phyloP scores from a whole-genome alignment of 2,888 invertebrate species.

The Xanthorhoe spadicearia region DNA sequence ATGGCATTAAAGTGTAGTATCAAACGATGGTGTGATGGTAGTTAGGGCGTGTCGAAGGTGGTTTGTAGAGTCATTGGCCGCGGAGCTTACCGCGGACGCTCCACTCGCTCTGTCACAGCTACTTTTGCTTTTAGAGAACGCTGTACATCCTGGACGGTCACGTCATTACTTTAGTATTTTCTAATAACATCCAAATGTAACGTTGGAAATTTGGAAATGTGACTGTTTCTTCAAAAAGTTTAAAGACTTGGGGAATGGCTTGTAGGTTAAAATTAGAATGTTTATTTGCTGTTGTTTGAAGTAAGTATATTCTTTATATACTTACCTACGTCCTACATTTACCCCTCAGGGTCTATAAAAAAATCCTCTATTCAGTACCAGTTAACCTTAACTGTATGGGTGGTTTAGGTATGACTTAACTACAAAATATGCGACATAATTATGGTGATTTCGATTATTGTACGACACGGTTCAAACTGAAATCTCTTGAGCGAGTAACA shows the following conservation, averaged over 20 bases:
- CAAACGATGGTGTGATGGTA: conserved; percentile 42
- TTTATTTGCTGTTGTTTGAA: background rate
- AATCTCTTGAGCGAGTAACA: no score
- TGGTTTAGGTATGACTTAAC: no score
- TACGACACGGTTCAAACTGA: no score
- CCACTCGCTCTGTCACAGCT: conserved; percentile 72
- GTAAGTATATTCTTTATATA: no score
- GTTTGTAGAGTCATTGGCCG: conserved; percentile 76
- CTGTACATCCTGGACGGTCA: conserved; percentile 71
- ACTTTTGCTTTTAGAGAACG: conserved; percentile 80
- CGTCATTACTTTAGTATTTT: conserved; percentile 77
- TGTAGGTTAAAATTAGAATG: background rate
- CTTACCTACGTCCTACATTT: no score
- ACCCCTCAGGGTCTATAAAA: no score
- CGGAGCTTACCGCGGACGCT: conserved; percentile 65
- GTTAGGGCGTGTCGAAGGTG: conserved; percentile 61
- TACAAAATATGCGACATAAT: no score
- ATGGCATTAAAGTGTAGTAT: conserved; percentile 55
- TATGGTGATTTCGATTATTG: no score
- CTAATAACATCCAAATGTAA: conserved; percentile 62
- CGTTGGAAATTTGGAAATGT: conserved; percentile 47
- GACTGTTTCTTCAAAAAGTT: conserved; percentile 25
- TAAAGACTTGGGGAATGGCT: background rate
- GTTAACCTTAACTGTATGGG: no score
- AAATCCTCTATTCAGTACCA: no score